Evolutionary conservation across 2,888 invertebrate species (phyloP).

Genomic region (Trilocha varians): DNA sequence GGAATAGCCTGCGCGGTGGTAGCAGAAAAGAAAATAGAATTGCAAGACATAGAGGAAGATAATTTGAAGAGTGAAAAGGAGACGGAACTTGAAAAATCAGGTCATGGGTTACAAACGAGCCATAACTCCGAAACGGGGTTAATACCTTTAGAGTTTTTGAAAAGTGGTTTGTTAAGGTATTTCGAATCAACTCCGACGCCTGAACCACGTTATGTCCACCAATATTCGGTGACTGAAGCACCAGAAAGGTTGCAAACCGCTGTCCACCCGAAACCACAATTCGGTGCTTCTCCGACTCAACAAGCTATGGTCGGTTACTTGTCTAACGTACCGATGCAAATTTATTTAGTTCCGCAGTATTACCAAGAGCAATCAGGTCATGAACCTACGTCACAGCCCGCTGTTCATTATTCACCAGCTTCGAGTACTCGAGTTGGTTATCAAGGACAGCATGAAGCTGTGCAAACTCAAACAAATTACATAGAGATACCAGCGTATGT

Average conservation of each 20-base stretch:
- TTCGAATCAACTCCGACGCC: conserved; percentile 34
- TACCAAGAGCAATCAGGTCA: conserved; percentile 40
- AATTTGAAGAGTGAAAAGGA: conserved; percentile 75
- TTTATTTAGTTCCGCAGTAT: conserved; percentile 62
- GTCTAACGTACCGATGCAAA: conserved; percentile 62
- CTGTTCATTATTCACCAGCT: conserved; percentile 32
- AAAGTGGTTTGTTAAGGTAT: conserved; percentile 42
- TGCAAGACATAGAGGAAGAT: conserved; percentile 84
- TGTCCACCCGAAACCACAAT: conserved; percentile 26
- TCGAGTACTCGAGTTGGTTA: conserved; percentile 26
- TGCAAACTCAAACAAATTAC: conserved; percentile 43
- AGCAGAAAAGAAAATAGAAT: conserved; percentile 76
- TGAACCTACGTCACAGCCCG: conserved; percentile 20
- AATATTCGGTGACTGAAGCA: conserved; percentile 56
- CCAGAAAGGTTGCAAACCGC: conserved; percentile 33
- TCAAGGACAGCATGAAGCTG: conserved; percentile 32
- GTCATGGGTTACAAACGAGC: conserved; percentile 25
- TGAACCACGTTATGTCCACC: conserved; percentile 50
- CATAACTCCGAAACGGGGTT: conserved; percentile 16
- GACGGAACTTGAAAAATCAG: conserved; percentile 35
- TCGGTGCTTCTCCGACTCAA: conserved; percentile 29
- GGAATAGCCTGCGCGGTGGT: conserved; percentile 41
- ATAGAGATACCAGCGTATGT: conserved; percentile 45
- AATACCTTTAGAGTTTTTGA: conserved; percentile 45
- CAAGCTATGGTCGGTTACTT: conserved; percentile 58